These are phyloP conservation scores for Neodontobutis hainanensis DNA, from an alignment of 2,113 vertebrate genomes.

Conservation along the genomic window DNA sequence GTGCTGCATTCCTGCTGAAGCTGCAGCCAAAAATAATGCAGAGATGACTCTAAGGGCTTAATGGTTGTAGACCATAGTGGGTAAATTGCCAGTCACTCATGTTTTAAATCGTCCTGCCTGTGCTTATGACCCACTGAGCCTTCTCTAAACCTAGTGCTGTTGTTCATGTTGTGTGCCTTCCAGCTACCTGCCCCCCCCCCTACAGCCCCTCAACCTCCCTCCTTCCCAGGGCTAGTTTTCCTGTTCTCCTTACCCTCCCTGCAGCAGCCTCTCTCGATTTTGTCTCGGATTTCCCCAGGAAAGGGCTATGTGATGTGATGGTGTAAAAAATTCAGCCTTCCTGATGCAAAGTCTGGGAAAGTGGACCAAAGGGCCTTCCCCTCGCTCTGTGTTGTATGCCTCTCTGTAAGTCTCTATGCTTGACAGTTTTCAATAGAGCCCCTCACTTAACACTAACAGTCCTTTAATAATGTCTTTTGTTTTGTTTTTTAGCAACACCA, in stretches of 20 bases:
- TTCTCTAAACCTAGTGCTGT: constrained; percentile 50
- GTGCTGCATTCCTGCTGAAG: constrained; percentile 69
- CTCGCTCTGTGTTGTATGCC: constrained; percentile 26
- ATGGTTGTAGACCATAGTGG: constrained; percentile 28
- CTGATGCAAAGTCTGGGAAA: constrained; percentile 79
- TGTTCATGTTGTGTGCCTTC: constrained; percentile 62
- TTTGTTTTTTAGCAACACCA: neutral
- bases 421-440: constrained; percentile 20
- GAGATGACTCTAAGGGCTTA: constrained; percentile 38
- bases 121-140: constrained; percentile 36
- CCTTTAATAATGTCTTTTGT: neutral
- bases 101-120: constrained; percentile 24
- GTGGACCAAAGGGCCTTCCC: constrained; percentile 62
- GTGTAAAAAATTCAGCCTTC: constrained; percentile 81
- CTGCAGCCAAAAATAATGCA: constrained; percentile 60
- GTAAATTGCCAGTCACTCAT: constrained; percentile 34
- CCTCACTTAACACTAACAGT: constrained; percentile 6
- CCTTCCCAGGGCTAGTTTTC: constrained; percentile 71
- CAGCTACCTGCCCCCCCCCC: constrained; percentile 34
- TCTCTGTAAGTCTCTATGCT: constrained; percentile 4
- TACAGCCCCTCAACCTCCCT: too few relatives aligned
- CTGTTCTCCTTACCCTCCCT: constrained; percentile 70
- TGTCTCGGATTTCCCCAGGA: constrained; percentile 84
- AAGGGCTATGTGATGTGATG: constrained; percentile 77
- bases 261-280: constrained; percentile 72